Percentiles rank a stretch among this genome's conserved stretches.
Evolutionary conservation across 1,140 invertebrate species (phyloP).

Genomic region (Aphelenchoides besseyi): DNA sequence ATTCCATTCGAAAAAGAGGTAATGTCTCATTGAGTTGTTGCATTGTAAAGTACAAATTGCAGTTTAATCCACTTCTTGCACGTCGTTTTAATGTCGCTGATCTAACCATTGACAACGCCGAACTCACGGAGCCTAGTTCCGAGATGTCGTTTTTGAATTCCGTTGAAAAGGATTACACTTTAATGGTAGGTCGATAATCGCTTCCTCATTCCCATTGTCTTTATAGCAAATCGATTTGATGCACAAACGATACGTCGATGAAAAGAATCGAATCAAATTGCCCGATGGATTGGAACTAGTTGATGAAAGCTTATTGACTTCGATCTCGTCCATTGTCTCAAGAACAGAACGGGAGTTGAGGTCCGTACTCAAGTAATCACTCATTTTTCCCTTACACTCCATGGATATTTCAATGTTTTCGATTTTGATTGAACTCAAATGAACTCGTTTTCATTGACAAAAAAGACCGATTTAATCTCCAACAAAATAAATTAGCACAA

Average conservation of each 20-base stretch:
- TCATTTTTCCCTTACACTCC: too few species aligned
- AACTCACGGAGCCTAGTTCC: background rate
- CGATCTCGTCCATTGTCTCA: background rate
- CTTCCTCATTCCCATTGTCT: background rate
- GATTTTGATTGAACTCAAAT: background rate
- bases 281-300: background rate
- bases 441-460: background rate
- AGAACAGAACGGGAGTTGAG: slow-evolving; percentile 3
- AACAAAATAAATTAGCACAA: background rate
- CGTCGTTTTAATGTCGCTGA: slow-evolving; percentile 31
- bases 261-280: background rate
- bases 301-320: background rate
- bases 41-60: background rate
- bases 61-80: slow-evolving; percentile 34
- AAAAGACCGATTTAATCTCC: background rate
- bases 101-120: background rate
- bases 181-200: slow-evolving; percentile 16
- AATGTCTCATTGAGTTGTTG: too few species aligned
- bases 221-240: slow-evolving; percentile 20
- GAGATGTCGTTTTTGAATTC: background rate
- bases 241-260: background rate
- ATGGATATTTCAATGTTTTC: background rate
- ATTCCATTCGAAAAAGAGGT: slow-evolving; percentile 35
- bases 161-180: slow-evolving; percentile 5
- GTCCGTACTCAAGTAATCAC: background rate